A percentile compares a stretch with the other conserved stretches of the same genome.
Conservation (phyloP, 2,113 vertebrate genomes). For the Reinhardtius hippoglossoides region DNA sequence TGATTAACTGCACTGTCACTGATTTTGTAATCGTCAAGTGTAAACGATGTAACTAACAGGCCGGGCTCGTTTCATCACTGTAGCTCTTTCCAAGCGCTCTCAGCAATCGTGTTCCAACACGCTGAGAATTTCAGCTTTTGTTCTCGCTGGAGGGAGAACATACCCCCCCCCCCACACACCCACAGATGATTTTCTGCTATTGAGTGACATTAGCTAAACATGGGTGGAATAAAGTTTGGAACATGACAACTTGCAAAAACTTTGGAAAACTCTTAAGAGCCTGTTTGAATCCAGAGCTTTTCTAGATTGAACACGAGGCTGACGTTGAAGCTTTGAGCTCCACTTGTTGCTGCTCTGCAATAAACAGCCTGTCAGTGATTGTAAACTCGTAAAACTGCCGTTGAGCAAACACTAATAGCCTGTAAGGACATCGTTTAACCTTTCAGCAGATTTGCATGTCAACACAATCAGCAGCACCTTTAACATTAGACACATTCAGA, state of each 20-base stretch:
- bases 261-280: neutral
- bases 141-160: constrained; percentile 25
- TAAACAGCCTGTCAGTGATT: neutral
- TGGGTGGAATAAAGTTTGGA: neutral
- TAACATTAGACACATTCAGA: neutral
- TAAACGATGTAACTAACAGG: constrained; percentile 20
- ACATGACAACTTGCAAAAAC: neutral
- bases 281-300: neutral
- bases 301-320: neutral
- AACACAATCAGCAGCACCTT: neutral
- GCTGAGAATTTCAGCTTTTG: constrained; percentile 58
- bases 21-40: neutral
- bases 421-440: neutral
- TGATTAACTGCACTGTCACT: neutral
- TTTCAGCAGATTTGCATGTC: neutral
- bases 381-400: neutral
- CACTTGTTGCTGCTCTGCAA: neutral
- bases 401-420: neutral
- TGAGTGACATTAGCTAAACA: constrained; percentile 48
- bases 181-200: constrained; percentile 52
- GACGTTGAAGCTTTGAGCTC: neutral
- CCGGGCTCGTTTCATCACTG: constrained; percentile 4
- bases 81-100: constrained; percentile 28
- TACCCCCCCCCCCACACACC: neutral
- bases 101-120: constrained; percentile 51